A percentile compares a stretch with the other conserved stretches of the same genome.
Evolutionary conservation across 2,113 vertebrate genomes (phyloP).

Genomic region (Raphicerus campestris): DNA sequence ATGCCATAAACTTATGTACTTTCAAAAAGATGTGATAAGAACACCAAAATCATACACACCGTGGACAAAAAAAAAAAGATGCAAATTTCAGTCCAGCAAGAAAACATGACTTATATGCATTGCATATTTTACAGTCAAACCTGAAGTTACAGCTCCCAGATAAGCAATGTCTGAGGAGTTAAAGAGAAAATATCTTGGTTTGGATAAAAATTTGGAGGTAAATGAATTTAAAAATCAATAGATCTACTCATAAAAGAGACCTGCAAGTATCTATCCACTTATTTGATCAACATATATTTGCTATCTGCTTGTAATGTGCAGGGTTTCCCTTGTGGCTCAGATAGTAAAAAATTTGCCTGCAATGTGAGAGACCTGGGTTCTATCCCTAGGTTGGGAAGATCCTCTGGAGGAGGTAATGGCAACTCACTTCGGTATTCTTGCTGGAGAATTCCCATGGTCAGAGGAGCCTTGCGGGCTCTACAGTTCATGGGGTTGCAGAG

Average conservation of each 20-base stretch:
- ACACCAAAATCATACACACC: neutral
- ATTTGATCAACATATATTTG: neutral
- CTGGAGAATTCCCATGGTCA: neutral
- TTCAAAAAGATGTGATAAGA: neutral
- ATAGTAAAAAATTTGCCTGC: neutral
- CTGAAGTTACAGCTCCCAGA: neutral
- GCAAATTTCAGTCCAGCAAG: neutral
- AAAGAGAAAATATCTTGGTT: neutral
- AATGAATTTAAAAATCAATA: neutral
- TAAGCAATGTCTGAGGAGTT: neutral
- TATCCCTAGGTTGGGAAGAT: neutral
- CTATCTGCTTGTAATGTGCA: neutral
- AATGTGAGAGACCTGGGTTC: neutral
- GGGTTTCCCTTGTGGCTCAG: neutral
- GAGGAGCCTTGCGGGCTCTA: neutral
- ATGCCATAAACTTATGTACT: neutral
- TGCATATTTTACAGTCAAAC: neutral
- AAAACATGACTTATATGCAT: neutral
- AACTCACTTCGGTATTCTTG: neutral
- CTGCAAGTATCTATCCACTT: neutral
- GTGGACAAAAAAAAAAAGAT: neutral
- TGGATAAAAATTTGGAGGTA: neutral
- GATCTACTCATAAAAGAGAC: neutral
- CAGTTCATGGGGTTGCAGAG: neutral
- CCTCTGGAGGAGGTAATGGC: neutral